Base-by-base conservation (phyloP, 2,888 invertebrate species). In the Callinectes sapidus region DNA sequence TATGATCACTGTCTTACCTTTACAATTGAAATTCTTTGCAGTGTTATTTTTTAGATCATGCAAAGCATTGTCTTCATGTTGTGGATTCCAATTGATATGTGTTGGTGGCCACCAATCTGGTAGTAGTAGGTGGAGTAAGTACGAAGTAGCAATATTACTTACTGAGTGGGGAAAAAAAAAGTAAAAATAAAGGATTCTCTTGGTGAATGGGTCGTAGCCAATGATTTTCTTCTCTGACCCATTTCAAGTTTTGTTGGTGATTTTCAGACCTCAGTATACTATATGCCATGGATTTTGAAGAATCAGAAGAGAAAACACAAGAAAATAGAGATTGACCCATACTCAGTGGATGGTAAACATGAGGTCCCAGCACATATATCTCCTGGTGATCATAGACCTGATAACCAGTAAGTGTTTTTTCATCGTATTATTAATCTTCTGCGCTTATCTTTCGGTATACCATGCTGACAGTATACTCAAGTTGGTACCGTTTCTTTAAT, bases 231-330 rank as follows among this genome's bases (percentile, higher is more conserved):
- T 48, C 23, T 5, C 23, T 71, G 28, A n/a, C 2, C 23, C 3
- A 18, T n/a, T 61, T 71, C 1, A 23, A 71, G 23, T 71, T 71
- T 28, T 71, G 28, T 71, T 71, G 71, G 18, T 71, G 90, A 89
- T 95, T 94, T 94, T 55, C 95, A 95, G 96, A 96, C 97, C n/a
- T 97, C 97, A 0, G 96, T 97, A 13, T 96, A 96, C 48, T 96
- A 97, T 0, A 95, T 97, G 54, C 96, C 97, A 86, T 97, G 96
- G 95, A 96, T 97, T 92, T 96, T 98, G 93, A 97, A 97, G 92
- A 98, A 98, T 95, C 97, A 97, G 95, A 98, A 98, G 95, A 96
- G 97, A 35, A 96, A 96, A 93, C 97, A 97, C 95, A 96, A 96
- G 94, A 97, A 97, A 95, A 95, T 97, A 0, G 95, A 95, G 10